These are phyloP conservation scores for Aphelenchoides besseyi DNA, from an alignment of 1,140 invertebrate genomes.

Conservation along the genomic window DNA sequence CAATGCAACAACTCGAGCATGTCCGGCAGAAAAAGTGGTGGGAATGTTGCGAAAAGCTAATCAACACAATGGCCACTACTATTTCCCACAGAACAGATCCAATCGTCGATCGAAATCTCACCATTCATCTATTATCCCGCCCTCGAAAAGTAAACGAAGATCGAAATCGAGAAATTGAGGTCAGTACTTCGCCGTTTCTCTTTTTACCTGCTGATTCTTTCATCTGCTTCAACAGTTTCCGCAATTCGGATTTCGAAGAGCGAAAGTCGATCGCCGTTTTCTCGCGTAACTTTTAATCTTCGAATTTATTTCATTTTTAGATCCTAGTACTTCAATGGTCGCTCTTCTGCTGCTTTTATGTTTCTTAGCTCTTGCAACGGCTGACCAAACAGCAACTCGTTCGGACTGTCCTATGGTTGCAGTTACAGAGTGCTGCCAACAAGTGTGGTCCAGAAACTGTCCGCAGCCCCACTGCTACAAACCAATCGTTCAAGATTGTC, in stretches of 20 bases:
- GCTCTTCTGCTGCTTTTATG: neutral
- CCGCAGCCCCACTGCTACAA: constrained; percentile 34
- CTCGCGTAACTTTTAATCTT: neutral
- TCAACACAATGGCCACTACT: neutral
- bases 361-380: neutral
- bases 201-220: no score
- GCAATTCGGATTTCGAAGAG: neutral
- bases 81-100: neutral
- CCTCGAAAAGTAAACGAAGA: no score
- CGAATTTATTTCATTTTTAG: neutral
- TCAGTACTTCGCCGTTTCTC: neutral
- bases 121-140: neutral
- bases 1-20: neutral
- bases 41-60: neutral
- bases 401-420: constrained; percentile 22
- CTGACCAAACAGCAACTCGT: neutral
- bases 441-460: constrained; percentile 21
- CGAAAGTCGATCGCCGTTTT: neutral
- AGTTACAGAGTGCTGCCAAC: constrained; percentile 22
- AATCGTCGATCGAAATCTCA: neutral
- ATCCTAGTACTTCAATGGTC: neutral
- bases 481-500: constrained; percentile 28
- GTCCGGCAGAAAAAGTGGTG: neutral
- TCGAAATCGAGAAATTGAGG: neutral
- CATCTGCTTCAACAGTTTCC: neutral